These are phyloP conservation scores for Hymenopus coronatus DNA, from an alignment of 2,888 invertebrate genomes.

Conservation along the genomic window DNA sequence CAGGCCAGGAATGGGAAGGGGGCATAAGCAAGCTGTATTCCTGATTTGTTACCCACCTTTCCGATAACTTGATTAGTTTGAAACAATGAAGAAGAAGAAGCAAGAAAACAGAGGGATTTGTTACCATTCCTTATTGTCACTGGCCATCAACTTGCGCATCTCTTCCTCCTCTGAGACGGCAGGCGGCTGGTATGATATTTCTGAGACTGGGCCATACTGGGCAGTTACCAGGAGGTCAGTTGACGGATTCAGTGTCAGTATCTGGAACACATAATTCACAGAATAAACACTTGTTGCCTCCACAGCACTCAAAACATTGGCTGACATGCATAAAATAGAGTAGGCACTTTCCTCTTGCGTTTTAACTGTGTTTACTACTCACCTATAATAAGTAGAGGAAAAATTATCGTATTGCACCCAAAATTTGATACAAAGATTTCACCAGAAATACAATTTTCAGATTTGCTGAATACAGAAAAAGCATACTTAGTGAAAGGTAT, in stretches of 20 bases:
- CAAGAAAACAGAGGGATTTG: conserved; percentile 33
- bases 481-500: too few species aligned
- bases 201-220: conserved; percentile 73
- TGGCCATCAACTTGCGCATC: conserved; percentile 68
- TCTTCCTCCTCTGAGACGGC: conserved; percentile 60
- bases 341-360: too few species aligned
- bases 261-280: conserved; percentile 38
- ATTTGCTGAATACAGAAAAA: too few species aligned
- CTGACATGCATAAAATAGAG: too few species aligned
- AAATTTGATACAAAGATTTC: too few species aligned
- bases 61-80: neutral
- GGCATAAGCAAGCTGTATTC: neutral
- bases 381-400: too few species aligned
- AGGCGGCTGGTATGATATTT: conserved; percentile 61
- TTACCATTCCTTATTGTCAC: conserved; percentile 70
- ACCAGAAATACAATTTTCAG: too few species aligned
- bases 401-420: too few species aligned
- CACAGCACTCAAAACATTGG: too few species aligned
- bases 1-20: neutral
- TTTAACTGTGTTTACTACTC: too few species aligned
- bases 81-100: conserved; percentile 8
- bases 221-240: conserved; percentile 71
- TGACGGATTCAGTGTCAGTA: conserved; percentile 69
- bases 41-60: neutral
- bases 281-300: too few species aligned